Percentiles rank a stretch among this genome's conserved stretches.
Conservation (phyloP, 2,888 invertebrate species). For the Microdon myrmicae region DNA sequence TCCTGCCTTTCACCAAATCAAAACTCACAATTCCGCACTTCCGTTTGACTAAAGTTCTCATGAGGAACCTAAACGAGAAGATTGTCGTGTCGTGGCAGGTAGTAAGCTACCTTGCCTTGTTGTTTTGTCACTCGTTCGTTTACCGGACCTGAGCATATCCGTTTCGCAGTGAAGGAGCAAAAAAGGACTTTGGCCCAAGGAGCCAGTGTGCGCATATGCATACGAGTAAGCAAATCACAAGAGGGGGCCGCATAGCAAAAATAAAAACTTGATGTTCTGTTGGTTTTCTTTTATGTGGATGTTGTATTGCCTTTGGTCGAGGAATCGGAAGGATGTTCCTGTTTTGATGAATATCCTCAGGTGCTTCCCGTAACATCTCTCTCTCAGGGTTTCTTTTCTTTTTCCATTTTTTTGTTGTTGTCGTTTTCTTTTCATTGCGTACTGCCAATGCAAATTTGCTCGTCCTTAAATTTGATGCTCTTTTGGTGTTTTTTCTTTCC, state of each 20-base stretch:
- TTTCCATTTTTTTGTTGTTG: slow-evolving; percentile 11
- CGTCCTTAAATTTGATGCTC: too few relatives aligned
- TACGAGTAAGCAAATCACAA: slow-evolving; percentile 15
- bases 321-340: slow-evolving; percentile 46
- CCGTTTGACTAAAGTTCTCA: slow-evolving; percentile 49
- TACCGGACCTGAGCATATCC: slow-evolving; percentile 42
- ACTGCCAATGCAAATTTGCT: slow-evolving; percentile 41
- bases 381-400: too few relatives aligned
- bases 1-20: not conserved
- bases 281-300: too few relatives aligned
- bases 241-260: not conserved
- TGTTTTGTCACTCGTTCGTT: slow-evolving; percentile 36
- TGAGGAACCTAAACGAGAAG: slow-evolving; percentile 38
- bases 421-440: slow-evolving; percentile 12
- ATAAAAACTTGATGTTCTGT: slow-evolving; percentile 26
- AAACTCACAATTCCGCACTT: slow-evolving; percentile 48
- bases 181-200: slow-evolving; percentile 16
- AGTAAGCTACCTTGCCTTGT: slow-evolving; percentile 43
- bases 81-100: slow-evolving; percentile 40
- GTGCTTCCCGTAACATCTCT: slow-evolving; percentile 25
- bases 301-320: not conserved
- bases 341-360: slow-evolving; percentile 38
- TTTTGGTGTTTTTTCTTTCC: too few relatives aligned
- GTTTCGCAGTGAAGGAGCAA: slow-evolving; percentile 35
- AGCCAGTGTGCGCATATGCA: slow-evolving; percentile 33